Evolutionary conservation across 2,888 invertebrate species (phyloP).

Genomic region (Agrilus cyanescens): DNA sequence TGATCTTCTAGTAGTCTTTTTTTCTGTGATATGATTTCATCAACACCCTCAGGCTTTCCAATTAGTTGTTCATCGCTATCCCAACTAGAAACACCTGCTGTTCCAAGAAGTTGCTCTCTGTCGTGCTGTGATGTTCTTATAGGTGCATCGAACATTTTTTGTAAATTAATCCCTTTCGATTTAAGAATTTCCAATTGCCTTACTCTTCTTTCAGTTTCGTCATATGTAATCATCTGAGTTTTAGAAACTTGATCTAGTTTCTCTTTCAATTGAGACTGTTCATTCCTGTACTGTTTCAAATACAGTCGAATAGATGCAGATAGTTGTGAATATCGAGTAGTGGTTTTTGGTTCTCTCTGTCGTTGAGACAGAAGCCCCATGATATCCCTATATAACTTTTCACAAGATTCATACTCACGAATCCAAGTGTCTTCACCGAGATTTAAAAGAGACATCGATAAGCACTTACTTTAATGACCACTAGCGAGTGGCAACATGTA

Average conservation of each 20-base stretch:
- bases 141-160: constrained; percentile 38
- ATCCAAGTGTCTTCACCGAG: neutral
- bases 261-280: constrained; percentile 44
- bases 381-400: constrained; percentile 49
- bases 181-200: constrained; percentile 48
- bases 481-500: no score
- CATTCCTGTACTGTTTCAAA: constrained; percentile 48
- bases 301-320: constrained; percentile 47
- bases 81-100: constrained; percentile 32
- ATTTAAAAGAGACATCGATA: neutral
- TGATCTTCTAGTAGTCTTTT: constrained; percentile 54
- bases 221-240: constrained; percentile 39
- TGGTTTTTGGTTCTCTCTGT: constrained; percentile 40
- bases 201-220: constrained; percentile 49
- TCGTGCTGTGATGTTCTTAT: constrained; percentile 24
- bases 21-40: constrained; percentile 45
- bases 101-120: constrained; percentile 29
- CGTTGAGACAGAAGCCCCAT: constrained; percentile 47
- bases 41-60: constrained; percentile 32
- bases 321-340: constrained; percentile 44
- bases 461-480: no score
- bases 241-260: constrained; percentile 42
- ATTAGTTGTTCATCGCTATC: constrained; percentile 37
- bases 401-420: constrained; percentile 51
- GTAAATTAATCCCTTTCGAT: constrained; percentile 46